These are phyloP conservation scores for Dichetophora obliterata DNA, from an alignment of 2,888 invertebrate species.

Conservation along the genomic window DNA sequence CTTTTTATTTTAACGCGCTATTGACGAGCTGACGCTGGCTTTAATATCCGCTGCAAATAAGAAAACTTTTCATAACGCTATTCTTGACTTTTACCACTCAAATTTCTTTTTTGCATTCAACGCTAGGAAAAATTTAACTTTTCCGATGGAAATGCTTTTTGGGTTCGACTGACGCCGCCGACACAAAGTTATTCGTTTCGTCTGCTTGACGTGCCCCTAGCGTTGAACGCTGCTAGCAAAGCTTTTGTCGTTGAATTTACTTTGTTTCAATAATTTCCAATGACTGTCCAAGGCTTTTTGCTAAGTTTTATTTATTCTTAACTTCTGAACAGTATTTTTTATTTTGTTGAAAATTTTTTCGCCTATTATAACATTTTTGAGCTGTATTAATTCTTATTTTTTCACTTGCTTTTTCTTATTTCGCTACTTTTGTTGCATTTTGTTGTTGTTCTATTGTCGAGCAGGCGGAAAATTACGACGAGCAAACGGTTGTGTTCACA, in stretches of 20 bases:
- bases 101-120: too few relatives aligned
- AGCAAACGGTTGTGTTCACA: too few relatives aligned
- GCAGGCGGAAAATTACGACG: background rate
- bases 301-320: background rate
- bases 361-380: conserved; percentile 42
- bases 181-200: background rate
- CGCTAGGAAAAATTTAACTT: too few relatives aligned
- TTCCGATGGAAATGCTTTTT: too few relatives aligned
- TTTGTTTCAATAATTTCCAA: conserved; percentile 17
- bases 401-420: conserved; percentile 37
- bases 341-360: conserved; percentile 40
- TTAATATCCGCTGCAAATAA: background rate
- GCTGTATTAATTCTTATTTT: conserved; percentile 22
- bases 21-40: background rate
- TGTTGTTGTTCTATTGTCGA: conserved; percentile 23
- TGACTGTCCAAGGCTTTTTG: background rate
- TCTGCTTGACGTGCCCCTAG: background rate
- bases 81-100: too few relatives aligned
- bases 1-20: conserved; percentile 13
- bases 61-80: background rate
- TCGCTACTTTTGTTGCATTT: conserved; percentile 29
- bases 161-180: too few relatives aligned
- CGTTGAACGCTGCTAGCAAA: background rate
- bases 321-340: background rate
- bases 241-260: background rate